These are phyloP conservation scores for Chrysolina americana DNA, from an alignment of 2,888 invertebrate genomes.

Conservation along the genomic window DNA sequence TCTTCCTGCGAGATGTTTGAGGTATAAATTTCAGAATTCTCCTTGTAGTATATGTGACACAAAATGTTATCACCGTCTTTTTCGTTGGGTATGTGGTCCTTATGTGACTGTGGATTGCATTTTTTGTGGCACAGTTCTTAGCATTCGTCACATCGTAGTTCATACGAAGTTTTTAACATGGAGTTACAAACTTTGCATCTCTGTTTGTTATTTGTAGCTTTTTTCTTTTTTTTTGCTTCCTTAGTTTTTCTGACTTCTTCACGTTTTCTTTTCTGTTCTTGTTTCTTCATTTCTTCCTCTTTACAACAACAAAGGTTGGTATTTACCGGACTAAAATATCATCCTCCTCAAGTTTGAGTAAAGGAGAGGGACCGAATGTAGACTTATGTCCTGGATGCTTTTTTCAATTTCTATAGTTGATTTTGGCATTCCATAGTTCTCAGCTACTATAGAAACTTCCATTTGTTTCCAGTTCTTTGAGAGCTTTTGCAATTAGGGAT, in stretches of 20 bases:
- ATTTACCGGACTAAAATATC: no score
- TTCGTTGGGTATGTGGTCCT: background rate
- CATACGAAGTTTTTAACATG: background rate
- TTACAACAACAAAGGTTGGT: no score
- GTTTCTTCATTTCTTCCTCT: background rate
- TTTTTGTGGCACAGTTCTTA: background rate
- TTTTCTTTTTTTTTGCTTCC: background rate
- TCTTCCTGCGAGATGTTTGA: background rate
- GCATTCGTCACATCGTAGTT: background rate
- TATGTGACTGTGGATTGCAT: background rate
- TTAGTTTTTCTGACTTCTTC: background rate
- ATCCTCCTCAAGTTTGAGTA: no score
- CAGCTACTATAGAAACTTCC: no score
- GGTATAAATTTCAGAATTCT: background rate
- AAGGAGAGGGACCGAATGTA: no score
- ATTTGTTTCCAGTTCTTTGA: background rate
- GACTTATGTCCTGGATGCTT: no score
- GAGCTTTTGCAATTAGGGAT: no score
- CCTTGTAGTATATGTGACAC: background rate
- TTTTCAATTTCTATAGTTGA: no score
- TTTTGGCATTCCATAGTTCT: no score
- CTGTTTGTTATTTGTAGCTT: background rate
- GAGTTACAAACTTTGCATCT: background rate
- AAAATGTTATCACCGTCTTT: background rate
- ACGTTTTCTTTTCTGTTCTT: background rate